Base-by-base conservation (phyloP, 1,140 invertebrate species). In the Drosophila sucinea region DNA sequence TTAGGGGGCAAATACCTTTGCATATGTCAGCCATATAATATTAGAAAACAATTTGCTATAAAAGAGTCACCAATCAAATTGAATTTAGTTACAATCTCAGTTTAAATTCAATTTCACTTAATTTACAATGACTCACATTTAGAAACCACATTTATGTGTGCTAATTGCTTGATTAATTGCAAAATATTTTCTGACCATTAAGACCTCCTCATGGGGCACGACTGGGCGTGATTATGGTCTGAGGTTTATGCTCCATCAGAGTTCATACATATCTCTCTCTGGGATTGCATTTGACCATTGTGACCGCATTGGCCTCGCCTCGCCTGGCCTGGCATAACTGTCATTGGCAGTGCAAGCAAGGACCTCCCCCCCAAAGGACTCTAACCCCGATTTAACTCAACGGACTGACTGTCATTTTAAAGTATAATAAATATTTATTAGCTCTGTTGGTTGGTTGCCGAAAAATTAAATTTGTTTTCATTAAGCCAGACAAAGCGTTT, bases 381-480 rank as follows among this genome's bases (percentile, higher is more conserved):
- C 44, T 27, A 7, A 35, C 38, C 32, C 3, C 2, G n/a, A 32
- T 35, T 57, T 32, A 3, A 25, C 32, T 57, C 29, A n/a, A 27
- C 3, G 17, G 2, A n/a, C 11, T 51, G 6, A 6, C 44, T 27
- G 27, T 38, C 32, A 54, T 64, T 70, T 54, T 61, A 54, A 56
- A 63, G 67, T 56, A 73, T 79, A 86, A 87, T 87, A 87, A 87
- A 87, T 87, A 87, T 87, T 87, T 83, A 87, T 87, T 87, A 89
- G 76, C 17, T 70, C 25, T 41, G 69, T 63, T 58, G 23, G 51
- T 51, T 56, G 81, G 70, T 62, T 70, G 78, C 78, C 82, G 17
- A 76, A 75, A 79, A 87, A 86, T 89, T 86, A 77, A 86, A 86
- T 86, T 86, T 87, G 83, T 87, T 89, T 89, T 89, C 69, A 87